Conservation (phyloP, 2,113 vertebrate species). For the Hystrix brachyura region DNA sequence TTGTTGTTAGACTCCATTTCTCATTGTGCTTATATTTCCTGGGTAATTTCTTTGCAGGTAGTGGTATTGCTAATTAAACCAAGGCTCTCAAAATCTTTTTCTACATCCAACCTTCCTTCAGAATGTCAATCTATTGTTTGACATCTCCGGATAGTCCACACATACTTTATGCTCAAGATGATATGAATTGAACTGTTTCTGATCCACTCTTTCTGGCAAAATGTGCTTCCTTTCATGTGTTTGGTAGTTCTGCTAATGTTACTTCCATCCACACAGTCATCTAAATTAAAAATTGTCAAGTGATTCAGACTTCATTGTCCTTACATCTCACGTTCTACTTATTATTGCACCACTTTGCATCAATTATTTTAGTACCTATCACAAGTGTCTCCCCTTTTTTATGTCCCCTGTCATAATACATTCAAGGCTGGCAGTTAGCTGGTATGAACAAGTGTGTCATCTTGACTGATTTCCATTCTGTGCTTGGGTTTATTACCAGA, state of each 20-base stretch:
- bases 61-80: background rate
- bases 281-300: background rate
- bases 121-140: background rate
- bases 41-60: background rate
- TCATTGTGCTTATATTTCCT: background rate
- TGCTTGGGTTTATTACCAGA: slow-evolving; percentile 3
- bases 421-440: background rate
- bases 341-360: background rate
- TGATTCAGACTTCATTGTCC: background rate
- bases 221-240: background rate
- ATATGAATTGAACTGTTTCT: background rate
- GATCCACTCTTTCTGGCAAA: background rate
- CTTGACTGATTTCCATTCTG: background rate
- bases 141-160: background rate
- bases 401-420: background rate
- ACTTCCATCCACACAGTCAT: background rate
- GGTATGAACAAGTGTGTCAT: background rate
- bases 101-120: background rate
- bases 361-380: background rate
- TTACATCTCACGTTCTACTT: background rate
- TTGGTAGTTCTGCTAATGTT: background rate
- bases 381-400: background rate
- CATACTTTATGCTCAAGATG: background rate
- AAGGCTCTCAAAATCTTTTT: background rate
- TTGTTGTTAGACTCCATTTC: background rate